Evolutionary conservation across 30 jellyfish, hydroid and myxozoan species (phyloP), one percentile per base, ranked within the genome.

Genomic region (Hydractinia symbiolongicarpus): DNA sequence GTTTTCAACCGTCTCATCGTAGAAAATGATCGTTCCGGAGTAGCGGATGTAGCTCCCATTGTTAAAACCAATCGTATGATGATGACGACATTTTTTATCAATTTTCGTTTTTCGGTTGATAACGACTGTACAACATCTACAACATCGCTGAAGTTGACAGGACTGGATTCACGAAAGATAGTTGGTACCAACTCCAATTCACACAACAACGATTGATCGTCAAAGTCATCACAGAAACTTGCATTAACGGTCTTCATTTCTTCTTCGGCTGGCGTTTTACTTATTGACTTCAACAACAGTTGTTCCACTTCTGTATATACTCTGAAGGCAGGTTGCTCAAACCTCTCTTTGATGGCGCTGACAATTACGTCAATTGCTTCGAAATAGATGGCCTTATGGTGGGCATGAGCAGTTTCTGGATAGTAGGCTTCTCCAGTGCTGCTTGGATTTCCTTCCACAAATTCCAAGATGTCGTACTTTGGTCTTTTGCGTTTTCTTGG

Each of bases 311-410:
- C 79, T 16, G 51, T 20, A 6, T 17, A 70, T 17, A 70, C 8
- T 70, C 49, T 16, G 83, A 54, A 78, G 61, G 51, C 86, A n/a
- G 86, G 82, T 80, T 78, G 83, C 13, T 57, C 86, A 78, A 55
- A 78, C 75, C 86, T 78, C 53, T 78, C 86, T 78, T 78, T 78
- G 86, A 78, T 78, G 80, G 80, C 58, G 49, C 80, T 66, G 75
- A 44, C 53, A 80, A 78, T 44, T 52, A 64, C 14, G 9, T 78
- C 81, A 49, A 60, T 19, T 4, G 86, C 86, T 61, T 78, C 82
- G 75, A 55, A 55, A 64, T 53, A 77, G 13, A 77, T 77, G 56
- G 5, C 44, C 85, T 77, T 77, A 61, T 53, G 57, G 57, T 77
- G 80, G 5, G 53, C 81, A 17, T 77, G 74, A 54, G 54, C 66